phyloP scores from a whole-genome alignment of 2,113 vertebrate species.

The Fukomys damarensis region DNA sequence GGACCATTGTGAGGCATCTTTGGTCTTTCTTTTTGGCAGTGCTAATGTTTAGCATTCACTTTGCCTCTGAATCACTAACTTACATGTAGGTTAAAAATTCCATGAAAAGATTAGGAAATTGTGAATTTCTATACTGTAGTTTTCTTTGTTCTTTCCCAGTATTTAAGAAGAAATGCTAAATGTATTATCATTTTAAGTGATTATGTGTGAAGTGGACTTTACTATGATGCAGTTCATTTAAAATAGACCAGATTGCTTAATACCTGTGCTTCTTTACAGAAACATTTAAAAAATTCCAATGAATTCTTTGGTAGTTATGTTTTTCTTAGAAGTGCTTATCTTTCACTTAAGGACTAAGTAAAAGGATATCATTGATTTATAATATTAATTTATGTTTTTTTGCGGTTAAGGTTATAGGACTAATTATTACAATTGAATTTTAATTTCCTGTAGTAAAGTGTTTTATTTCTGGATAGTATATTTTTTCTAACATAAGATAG shows the following conservation, averaged over 20 bases:
- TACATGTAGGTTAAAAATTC: slow-evolving; percentile 1
- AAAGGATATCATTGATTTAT: slow-evolving; percentile 32
- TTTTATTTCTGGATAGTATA: slow-evolving; percentile 54
- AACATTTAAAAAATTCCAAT: slow-evolving; percentile 33
- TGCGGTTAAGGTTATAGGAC: slow-evolving; percentile 27
- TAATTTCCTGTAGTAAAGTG: slow-evolving; percentile 60
- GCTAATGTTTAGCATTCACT: neutral
- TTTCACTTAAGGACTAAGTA: slow-evolving; percentile 52
- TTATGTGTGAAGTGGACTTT: slow-evolving; percentile 64
- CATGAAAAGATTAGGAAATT: neutral
- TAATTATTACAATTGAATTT: slow-evolving; percentile 59
- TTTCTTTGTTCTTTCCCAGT: slow-evolving; percentile 42
- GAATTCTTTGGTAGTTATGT: slow-evolving; percentile 32
- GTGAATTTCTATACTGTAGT: slow-evolving; percentile 1
- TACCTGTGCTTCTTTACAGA: slow-evolving; percentile 55
- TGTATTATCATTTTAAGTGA: slow-evolving; percentile 42
- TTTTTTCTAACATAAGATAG: slow-evolving; percentile 47
- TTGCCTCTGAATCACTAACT: neutral
- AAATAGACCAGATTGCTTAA: slow-evolving; percentile 62
- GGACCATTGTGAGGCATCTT: slow-evolving; percentile 1
- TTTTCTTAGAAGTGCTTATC: slow-evolving; percentile 35
- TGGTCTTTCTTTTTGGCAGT: slow-evolving; percentile 55
- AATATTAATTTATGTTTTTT: slow-evolving; percentile 35
- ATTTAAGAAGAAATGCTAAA: neutral
- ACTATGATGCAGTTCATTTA: slow-evolving; percentile 46